Base-by-base conservation (phyloP, 2,888 invertebrate species). In the Dryobota labecula region DNA sequence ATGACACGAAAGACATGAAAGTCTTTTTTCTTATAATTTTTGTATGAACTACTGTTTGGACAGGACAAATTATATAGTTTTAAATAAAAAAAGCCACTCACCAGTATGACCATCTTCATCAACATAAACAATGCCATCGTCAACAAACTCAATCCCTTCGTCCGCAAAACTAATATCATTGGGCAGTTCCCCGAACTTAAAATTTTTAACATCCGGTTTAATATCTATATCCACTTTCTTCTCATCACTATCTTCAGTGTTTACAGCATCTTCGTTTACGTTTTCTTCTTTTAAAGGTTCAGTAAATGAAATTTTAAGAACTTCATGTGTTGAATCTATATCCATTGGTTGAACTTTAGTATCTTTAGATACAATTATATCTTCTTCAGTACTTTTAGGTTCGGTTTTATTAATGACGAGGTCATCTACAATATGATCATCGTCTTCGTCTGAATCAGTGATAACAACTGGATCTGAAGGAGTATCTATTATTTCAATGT, bases 61-160 rank as follows among this genome's bases (percentile, higher is more conserved):
- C 27, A 51, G 7, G 27, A 27, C 2, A n/a, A n/a, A n/a, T n/a
- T n/a, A n/a, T n/a, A n/a, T 27, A 27, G 51, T 53, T 18, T 18
- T 30, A 60, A n/a, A 36, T 38, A 72, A 30, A 24, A 49, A 45
- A 51, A 49, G 6, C 15, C 5, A 78, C 80, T 71, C 43, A 80
- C 83, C 83, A 45, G 38, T 15, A 13, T 4, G 3, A 4, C 4
- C 27, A 43, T 83, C 80, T 43, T 83, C 83, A 45, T 82, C 83
- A 15, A 65, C 30, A 47, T 74, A 86, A 49, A 80, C 84, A 15
- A 87, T 88, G 5, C 88, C 88, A 51, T 93, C 92, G 60, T 94
- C 94, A 7, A 86, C 84, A 15, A 92, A 83, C 66, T 91, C 92
- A 20, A 93, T 91, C 0, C 90, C 92, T n/a, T 92, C 89, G 51